A percentile compares a stretch with the other conserved stretches of the same genome.
Evolutionary conservation across 35 echinoderm and acorn worm genomes (phyloP).

Genomic region (Apostichopus japonicus): DNA sequence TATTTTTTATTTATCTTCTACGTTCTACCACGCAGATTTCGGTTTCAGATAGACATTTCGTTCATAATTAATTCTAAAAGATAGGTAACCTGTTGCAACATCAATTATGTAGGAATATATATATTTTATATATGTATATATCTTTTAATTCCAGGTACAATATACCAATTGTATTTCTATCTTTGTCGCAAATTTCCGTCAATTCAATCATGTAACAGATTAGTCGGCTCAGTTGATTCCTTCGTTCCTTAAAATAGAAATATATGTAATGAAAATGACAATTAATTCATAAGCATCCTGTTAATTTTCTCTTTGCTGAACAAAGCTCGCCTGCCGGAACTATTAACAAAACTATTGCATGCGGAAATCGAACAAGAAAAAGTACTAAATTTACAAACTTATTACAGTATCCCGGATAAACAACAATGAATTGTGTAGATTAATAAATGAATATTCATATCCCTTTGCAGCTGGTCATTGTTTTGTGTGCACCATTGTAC

Average conservation of each 20-base stretch:
- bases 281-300: no score
- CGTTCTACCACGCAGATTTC: no score
- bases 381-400: background rate
- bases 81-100: no score
- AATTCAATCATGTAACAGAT: background rate
- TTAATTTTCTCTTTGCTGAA: no score
- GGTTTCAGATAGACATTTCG: no score
- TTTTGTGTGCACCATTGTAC: background rate
- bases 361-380: background rate
- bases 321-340: no score
- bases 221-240: background rate
- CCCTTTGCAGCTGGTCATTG: background rate
- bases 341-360: background rate
- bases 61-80: no score
- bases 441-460: background rate
- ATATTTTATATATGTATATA: background rate
- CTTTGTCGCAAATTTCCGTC: background rate
- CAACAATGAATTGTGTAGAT: background rate
- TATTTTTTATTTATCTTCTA: no score
- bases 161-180: background rate
- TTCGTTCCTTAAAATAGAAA: background rate
- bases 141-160: background rate
- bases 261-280: background rate
- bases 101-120: no score
- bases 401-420: background rate